Evolutionary conservation across 1,140 invertebrate species (phyloP).

Genomic region (Pararge aegeria): DNA sequence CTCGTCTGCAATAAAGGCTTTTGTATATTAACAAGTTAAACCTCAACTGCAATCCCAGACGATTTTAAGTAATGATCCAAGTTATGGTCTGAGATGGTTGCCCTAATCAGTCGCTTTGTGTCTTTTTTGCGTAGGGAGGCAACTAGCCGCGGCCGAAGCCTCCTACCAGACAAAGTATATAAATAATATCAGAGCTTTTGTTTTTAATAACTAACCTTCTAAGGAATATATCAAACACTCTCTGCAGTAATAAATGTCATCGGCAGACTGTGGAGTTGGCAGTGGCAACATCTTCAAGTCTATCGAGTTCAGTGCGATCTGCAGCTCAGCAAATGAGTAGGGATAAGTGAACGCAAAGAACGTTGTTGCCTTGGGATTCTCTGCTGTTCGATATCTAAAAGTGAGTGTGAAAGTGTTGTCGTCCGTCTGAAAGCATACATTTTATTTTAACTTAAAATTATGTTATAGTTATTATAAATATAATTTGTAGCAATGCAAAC

Average conservation of each 20-base stretch:
- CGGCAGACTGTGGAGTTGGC: conserved; percentile 55
- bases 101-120: too few relatives aligned
- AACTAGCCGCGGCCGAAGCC: too few relatives aligned
- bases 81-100: too few relatives aligned
- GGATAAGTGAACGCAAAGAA: conserved; percentile 97
- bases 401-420: conserved; percentile 88
- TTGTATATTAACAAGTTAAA: too few relatives aligned
- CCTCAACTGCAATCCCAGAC: too few relatives aligned
- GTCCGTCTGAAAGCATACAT: conserved; percentile 81
- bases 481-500: too few relatives aligned
- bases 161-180: too few relatives aligned
- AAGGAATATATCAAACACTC: conserved; percentile 91
- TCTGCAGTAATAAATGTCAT: conserved; percentile 92
- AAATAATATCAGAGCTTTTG: too few relatives aligned
- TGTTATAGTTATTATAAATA: too few relatives aligned
- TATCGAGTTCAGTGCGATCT: conserved; percentile 84
- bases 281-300: conserved; percentile 81
- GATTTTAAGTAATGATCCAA: too few relatives aligned
- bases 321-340: conserved; percentile 91
- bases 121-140: too few relatives aligned
- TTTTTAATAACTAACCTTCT: conserved; percentile 82
- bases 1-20: too few relatives aligned
- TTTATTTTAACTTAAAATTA: neutral
- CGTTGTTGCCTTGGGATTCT: conserved; percentile 86
- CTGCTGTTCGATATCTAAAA: conserved; percentile 88